These are phyloP conservation scores for Camptogramma bilineatum DNA, from an alignment of 2,888 invertebrate species.

Conservation along the genomic window DNA sequence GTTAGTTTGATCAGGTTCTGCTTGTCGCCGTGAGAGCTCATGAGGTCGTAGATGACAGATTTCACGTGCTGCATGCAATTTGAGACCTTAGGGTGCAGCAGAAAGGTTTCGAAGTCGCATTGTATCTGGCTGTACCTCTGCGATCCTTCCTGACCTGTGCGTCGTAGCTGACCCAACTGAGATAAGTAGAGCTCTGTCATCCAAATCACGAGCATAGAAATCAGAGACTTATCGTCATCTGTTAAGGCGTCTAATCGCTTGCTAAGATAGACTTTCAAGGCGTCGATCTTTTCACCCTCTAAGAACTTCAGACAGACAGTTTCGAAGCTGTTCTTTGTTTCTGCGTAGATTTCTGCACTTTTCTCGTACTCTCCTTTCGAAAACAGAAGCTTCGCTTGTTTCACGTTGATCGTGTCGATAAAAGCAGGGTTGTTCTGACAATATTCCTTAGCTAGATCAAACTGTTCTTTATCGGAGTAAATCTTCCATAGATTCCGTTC, in stretches of 20 bases:
- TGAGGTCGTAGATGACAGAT: conserved; percentile 93
- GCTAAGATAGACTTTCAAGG: conserved; percentile 94
- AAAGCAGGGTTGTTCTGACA: conserved; percentile 92
- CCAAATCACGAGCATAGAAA: conserved; percentile 98
- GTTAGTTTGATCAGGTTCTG: conserved; percentile 95
- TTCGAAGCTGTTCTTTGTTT: conserved; percentile 97
- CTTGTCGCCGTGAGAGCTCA: conserved; percentile 97
- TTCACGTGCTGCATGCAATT: conserved; percentile 93
- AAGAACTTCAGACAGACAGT: conserved; percentile 97
- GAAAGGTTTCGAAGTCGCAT: conserved; percentile 91
- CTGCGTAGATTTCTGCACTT: conserved; percentile 95
- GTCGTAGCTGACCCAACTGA: conserved; percentile 91
- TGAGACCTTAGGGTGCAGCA: conserved; percentile 89
- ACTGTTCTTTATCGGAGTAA: conserved; percentile 93
- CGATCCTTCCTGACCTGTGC: conserved; percentile 72
- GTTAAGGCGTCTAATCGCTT: conserved; percentile 91
- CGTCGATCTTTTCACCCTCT: conserved; percentile 91
- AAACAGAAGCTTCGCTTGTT: conserved; percentile 95
- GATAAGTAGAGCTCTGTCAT: conserved; percentile 96
- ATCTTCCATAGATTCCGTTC: conserved; percentile 95
- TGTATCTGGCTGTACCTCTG: conserved; percentile 87
- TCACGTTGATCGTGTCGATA: conserved; percentile 93
- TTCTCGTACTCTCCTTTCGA: conserved; percentile 90
- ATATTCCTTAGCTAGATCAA: conserved; percentile 94
- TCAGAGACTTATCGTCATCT: conserved; percentile 92